These are phyloP conservation scores for Camponotus floridanus DNA, from an alignment of 1,140 invertebrate genomes.

Conservation along the genomic window DNA sequence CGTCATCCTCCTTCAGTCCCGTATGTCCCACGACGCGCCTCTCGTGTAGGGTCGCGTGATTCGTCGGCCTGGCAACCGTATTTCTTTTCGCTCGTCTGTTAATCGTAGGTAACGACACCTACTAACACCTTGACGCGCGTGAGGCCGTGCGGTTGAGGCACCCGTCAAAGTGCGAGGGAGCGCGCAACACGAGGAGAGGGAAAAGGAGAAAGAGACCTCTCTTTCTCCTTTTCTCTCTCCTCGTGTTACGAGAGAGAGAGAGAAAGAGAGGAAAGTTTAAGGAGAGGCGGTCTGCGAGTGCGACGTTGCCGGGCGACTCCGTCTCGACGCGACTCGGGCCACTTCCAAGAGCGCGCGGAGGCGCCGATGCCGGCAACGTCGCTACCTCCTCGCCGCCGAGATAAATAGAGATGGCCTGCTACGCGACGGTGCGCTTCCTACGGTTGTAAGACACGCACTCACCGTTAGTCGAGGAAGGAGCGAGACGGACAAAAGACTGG, in stretches of 20 bases:
- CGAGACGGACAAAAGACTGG: conserved; percentile 72
- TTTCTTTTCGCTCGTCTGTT: conserved; percentile 66
- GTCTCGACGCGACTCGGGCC: conserved; percentile 31
- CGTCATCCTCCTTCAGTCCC: background rate
- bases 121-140: conserved; percentile 71
- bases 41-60: conserved; percentile 48
- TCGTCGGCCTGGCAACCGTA: conserved; percentile 65
- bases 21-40: conserved; percentile 8
- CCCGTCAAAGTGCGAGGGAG: conserved; percentile 16
- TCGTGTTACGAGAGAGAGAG: conserved; percentile 5
- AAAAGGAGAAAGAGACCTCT: conserved; percentile 21
- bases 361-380: conserved; percentile 62
- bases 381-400: conserved; percentile 55
- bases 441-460: conserved; percentile 68
- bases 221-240: no score
- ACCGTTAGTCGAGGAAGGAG: conserved; percentile 78
- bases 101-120: conserved; percentile 74
- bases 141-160: conserved; percentile 55
- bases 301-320: conserved; percentile 58
- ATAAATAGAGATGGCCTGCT: conserved; percentile 74
- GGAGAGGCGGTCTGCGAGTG: conserved; percentile 38
- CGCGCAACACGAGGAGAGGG: conserved; percentile 24
- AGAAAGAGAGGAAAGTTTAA: conserved; percentile 53
- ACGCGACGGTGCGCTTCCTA: conserved; percentile 60
- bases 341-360: conserved; percentile 66